Evolutionary conservation across 2,888 invertebrate species (phyloP), one percentile per base, ranked within the genome.

Genomic region (Agrotis ipsilon): DNA sequence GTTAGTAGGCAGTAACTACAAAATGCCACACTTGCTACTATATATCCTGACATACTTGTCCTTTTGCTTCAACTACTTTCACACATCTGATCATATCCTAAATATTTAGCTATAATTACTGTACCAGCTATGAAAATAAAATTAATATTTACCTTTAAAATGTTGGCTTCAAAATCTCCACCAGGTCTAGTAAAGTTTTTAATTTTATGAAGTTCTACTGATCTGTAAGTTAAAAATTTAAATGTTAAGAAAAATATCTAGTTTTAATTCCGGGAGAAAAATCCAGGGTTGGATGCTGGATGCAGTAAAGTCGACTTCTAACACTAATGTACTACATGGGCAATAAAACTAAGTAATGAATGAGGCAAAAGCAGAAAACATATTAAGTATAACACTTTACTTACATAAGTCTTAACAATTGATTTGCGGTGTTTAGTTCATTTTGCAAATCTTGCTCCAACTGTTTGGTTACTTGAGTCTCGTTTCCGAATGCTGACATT

Each of bases 381-480:
- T 16, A 11, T 11, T 39, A 1, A 39, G 39, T 39, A 46, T 0
- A 69, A 16, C 6, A 43, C 3, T 21, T 18, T 66, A 89, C 93
- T 90, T 88, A 96, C 96, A 96, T 94, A 74, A 88, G 76, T 71
- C 85, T 83, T 61, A 94, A 77, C n/a, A 95, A 89, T 86, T 94
- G 93, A 78, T 93, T 95, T 4, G 94, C 85, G 55, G 89, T 91
- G n/a, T 85, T 88, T 57, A 95, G 82, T 86, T 95, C 95, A 75
- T 94, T 93, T 86, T 94, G 93, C 80, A 96, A 86, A 48, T 95
- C 95, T 83, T 92, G 93, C 68, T 92, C 91, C 49, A 95, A 83
- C 62, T 92, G 93, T 80, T 92, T 92, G 43, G 80, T 68, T 39
- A 58, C 13, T 67, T 72, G 75, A 68, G 19, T 72, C 43, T 60